A percentile compares a stretch with the other conserved stretches of the same genome.
Conservation (phyloP, 35 echinoderm and acorn worm genomes). For the Lytechinus pictus region DNA sequence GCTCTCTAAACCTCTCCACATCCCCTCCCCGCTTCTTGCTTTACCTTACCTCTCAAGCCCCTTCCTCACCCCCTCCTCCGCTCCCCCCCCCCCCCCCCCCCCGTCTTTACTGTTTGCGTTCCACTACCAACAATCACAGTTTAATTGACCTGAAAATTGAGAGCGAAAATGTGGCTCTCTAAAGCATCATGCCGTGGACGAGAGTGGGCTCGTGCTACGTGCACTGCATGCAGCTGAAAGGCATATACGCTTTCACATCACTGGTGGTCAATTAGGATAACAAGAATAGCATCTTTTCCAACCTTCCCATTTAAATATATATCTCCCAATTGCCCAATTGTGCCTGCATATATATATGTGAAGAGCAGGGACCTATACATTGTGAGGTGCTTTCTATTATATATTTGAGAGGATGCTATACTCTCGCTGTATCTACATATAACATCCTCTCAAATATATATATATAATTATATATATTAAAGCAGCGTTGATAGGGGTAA, state of each 20-base stretch:
- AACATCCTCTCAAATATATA: too few species aligned
- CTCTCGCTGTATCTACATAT: too few species aligned
- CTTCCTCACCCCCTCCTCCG: too few species aligned
- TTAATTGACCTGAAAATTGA: background rate
- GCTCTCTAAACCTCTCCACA: background rate
- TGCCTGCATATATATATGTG: background rate
- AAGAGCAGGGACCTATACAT: too few species aligned
- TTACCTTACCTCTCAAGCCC: background rate
- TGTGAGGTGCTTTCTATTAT: too few species aligned
- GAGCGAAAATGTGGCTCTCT: background rate
- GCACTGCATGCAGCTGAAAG: background rate
- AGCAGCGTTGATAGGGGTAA: too few species aligned
- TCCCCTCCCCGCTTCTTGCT: background rate
- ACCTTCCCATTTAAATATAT: background rate
- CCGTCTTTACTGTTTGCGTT: background rate
- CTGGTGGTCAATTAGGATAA: background rate
- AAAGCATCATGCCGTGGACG: background rate
- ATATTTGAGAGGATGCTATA: too few species aligned
- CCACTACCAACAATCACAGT: background rate
- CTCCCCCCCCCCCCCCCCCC: too few species aligned
- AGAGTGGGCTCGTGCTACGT: background rate
- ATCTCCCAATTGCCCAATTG: background rate
- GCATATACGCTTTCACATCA: background rate
- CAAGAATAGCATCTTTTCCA: background rate
- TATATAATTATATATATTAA: background rate